These are phyloP conservation scores for Drosophila pandora DNA, from an alignment of 1,140 invertebrate species.

Conservation along the genomic window DNA sequence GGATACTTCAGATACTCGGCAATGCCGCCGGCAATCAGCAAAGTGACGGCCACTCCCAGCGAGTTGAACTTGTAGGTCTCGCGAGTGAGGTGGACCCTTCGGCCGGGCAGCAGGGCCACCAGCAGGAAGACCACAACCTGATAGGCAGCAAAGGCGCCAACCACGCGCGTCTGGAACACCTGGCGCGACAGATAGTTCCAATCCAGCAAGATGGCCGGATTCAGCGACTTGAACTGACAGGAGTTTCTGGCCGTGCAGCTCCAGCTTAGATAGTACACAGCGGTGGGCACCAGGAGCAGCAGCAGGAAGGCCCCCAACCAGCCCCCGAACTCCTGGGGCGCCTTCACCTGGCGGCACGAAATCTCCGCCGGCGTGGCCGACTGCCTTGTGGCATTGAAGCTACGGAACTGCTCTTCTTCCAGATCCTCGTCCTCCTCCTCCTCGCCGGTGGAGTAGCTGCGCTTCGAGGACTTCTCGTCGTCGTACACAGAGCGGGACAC, in stretches of 20 bases:
- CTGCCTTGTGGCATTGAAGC: conserved; percentile 60
- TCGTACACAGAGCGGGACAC: conserved; percentile 74
- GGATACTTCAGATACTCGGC: conserved; percentile 84
- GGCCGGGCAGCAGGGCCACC: conserved; percentile 83
- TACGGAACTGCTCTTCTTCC: conserved; percentile 64
- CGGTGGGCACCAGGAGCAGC: conserved; percentile 58
- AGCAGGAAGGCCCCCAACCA: conserved; percentile 69
- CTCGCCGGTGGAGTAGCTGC: conserved; percentile 84
- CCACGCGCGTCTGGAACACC: conserved; percentile 75
- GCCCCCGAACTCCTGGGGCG: conserved; percentile 77
- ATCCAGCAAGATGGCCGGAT: conserved; percentile 61
- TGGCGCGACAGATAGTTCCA: conserved; percentile 57
- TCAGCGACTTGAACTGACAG: conserved; percentile 73
- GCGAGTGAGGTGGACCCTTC: conserved; percentile 76
- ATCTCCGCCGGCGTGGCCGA: conserved; percentile 26
- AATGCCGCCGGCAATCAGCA: conserved; percentile 62
- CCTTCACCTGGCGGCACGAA: conserved; percentile 49
- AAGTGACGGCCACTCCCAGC: conserved; percentile 78
- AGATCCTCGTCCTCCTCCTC: conserved; percentile 62
- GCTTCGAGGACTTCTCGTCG: conserved; percentile 72
- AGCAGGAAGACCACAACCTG: conserved; percentile 79
- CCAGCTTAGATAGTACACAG: conserved; percentile 72
- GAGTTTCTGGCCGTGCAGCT: conserved; percentile 75
- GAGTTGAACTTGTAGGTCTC: conserved; percentile 84
- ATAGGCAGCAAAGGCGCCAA: conserved; percentile 71